Conservation (phyloP, 2,888 invertebrate genomes). For the Phania funesta region DNA sequence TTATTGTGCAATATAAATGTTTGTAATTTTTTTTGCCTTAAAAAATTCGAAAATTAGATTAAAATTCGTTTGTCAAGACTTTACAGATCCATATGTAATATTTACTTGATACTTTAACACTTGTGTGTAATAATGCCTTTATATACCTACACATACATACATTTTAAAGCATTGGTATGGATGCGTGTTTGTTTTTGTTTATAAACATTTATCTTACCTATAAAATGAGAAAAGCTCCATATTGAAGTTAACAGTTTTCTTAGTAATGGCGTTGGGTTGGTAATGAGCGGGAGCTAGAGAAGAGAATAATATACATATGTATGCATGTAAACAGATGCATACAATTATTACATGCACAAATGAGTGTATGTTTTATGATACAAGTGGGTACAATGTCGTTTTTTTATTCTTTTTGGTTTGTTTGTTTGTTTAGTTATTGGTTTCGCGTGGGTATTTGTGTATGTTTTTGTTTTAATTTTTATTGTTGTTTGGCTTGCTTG, state of each 20-base stretch:
- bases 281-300: neutral
- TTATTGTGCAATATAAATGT: too few species aligned
- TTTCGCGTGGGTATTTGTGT: slow-evolving; percentile 29
- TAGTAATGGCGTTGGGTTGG: neutral
- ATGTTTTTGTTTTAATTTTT: slow-evolving; percentile 10
- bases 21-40: too few species aligned
- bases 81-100: neutral
- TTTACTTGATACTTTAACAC: neutral
- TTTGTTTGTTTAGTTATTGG: slow-evolving; percentile 16
- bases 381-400: slow-evolving; percentile 56
- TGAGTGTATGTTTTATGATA: slow-evolving; percentile 16
- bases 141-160: neutral
- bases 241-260: slow-evolving; percentile 16
- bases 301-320: neutral
- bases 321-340: neutral
- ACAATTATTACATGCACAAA: slow-evolving; percentile 15
- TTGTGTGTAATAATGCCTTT: neutral
- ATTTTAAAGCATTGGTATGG: neutral
- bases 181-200: slow-evolving; percentile 4
- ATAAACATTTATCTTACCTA: neutral
- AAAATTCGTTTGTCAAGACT: too few species aligned
- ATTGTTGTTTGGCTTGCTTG: neutral
- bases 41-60: too few species aligned
- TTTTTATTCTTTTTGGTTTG: slow-evolving; percentile 10
- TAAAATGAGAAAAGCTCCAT: neutral